phyloP scores from a whole-genome alignment of 1,140 invertebrate genomes.

The Cotesia chilonis region DNA sequence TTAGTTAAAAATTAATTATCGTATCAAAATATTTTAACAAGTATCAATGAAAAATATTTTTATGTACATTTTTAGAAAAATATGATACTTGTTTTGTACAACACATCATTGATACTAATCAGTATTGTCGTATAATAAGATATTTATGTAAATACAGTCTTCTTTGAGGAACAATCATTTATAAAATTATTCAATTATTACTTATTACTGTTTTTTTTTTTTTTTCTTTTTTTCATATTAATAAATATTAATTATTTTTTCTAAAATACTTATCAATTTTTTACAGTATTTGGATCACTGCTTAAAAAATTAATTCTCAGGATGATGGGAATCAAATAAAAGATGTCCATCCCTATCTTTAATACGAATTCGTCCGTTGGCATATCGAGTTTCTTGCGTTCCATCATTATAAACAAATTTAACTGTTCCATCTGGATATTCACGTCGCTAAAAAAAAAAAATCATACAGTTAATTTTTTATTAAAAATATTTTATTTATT shows the following conservation, averaged over 20 bases:
- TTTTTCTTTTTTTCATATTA: not conserved
- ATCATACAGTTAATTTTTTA: slow-evolving; percentile 17
- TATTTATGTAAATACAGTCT: slow-evolving; percentile 8
- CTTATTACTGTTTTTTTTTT: not conserved
- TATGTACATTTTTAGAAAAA: slow-evolving; percentile 1
- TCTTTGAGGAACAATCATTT: not conserved
- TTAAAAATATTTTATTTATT: slow-evolving; percentile 14
- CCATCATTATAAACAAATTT: slow-evolving; percentile 90
- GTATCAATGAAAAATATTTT: not conserved
- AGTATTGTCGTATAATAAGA: not conserved
- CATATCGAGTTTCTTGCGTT: slow-evolving; percentile 87
- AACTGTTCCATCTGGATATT: slow-evolving; percentile 92
- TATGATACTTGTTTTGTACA: not conserved
- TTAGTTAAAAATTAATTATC: no score
- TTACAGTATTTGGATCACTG: no score
- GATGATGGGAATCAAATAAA: slow-evolving; percentile 72
- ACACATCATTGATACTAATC: no score
- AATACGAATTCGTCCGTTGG: slow-evolving; percentile 84
- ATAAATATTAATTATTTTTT: slow-evolving; percentile 1
- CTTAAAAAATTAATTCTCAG: not conserved
- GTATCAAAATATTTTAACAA: no score
- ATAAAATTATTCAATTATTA: not conserved
- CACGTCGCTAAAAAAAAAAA: slow-evolving; percentile 73
- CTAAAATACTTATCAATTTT: not conserved
- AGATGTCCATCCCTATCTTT: slow-evolving; percentile 88